Percentiles rank a stretch among this genome's conserved stretches.
phyloP scores from a whole-genome alignment of 2,888 invertebrate species.

The Mystacides longicornis region DNA sequence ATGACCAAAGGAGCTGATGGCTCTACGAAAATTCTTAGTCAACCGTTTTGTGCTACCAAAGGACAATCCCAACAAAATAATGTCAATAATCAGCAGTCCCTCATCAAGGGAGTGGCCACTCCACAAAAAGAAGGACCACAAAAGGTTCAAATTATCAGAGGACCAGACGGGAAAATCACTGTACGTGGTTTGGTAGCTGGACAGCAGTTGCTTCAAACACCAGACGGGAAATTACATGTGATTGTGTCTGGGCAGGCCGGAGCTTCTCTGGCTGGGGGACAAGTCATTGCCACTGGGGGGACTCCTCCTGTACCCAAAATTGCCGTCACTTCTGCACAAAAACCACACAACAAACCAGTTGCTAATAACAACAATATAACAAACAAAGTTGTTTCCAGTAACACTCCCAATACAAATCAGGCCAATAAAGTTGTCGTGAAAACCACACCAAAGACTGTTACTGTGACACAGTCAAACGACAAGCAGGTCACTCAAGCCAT shows the following conservation, averaged over 20 bases:
- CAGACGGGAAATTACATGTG: constrained; percentile 88
- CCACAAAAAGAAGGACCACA: constrained; percentile 52
- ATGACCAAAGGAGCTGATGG: constrained; percentile 71
- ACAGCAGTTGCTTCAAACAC: constrained; percentile 87
- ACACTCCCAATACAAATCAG: constrained; percentile 6
- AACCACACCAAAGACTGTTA: constrained; percentile 10
- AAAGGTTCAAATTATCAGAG: constrained; percentile 84
- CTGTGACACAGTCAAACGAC: constrained; percentile 2
- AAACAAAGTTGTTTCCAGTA: constrained; percentile 18
- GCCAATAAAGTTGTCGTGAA: constrained; percentile 21
- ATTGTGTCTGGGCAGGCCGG: constrained; percentile 59
- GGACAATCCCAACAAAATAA: constrained; percentile 35
- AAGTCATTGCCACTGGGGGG: constrained; percentile 36
- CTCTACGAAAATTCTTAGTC: constrained; percentile 57
- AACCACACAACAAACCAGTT: constrained; percentile 24
- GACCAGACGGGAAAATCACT: constrained; percentile 85
- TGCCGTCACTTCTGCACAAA: constrained; percentile 24
- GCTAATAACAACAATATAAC: constrained; percentile 23
- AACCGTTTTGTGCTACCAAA: constrained; percentile 50
- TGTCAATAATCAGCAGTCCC: constrained; percentile 36
- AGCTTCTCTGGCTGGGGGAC: constrained; percentile 42
- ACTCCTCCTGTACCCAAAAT: constrained; percentile 23
- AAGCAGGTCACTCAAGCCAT: neutral
- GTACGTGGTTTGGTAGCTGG: constrained; percentile 87
- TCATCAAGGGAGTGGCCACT: constrained; percentile 44